Evolutionary conservation across 2,797 vertebrate genomes (phyloP).

Genomic region (Okamejei kenojei): DNA sequence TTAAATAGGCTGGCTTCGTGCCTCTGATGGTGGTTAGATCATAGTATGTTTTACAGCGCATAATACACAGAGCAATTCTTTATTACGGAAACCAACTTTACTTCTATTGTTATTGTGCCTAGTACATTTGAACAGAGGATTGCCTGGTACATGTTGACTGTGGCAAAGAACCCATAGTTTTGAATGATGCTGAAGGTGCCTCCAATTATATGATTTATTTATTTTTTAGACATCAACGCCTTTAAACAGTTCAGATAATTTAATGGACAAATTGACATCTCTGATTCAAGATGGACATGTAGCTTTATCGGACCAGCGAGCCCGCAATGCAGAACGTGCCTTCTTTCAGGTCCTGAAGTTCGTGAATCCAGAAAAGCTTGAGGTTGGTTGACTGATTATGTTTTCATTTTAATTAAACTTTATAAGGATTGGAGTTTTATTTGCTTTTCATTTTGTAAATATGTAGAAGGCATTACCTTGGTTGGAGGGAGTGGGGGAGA

Average conservation of each 20-base stretch:
- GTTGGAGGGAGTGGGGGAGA: too few species aligned
- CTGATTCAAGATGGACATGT: slow-evolving; percentile 59
- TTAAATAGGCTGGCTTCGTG: neutral
- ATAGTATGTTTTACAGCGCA: neutral
- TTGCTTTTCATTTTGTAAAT: too few species aligned
- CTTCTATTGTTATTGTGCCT: neutral
- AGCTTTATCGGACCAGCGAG: slow-evolving; percentile 64
- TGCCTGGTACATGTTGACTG: neutral
- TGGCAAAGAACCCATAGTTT: neutral
- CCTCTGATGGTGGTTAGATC: too few species aligned
- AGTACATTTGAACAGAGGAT: neutral
- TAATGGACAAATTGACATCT: slow-evolving; percentile 48
- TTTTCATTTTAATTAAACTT: neutral
- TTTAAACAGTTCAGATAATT: neutral
- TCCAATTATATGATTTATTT: neutral
- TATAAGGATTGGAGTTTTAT: neutral
- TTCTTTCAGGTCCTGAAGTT: slow-evolving; percentile 65
- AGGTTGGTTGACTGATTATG: slow-evolving; percentile 55
- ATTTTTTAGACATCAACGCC: neutral
- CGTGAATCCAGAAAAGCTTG: slow-evolving; percentile 52
- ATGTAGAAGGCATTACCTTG: too few species aligned
- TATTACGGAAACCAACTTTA: neutral
- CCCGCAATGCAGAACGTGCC: slow-evolving; percentile 67
- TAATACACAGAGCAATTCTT: neutral
- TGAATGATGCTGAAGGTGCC: neutral